Percentiles rank a stretch among this genome's conserved stretches.
Evolutionary conservation across 2,113 vertebrate species (phyloP).

Genomic region (Anas platyrhynchos): DNA sequence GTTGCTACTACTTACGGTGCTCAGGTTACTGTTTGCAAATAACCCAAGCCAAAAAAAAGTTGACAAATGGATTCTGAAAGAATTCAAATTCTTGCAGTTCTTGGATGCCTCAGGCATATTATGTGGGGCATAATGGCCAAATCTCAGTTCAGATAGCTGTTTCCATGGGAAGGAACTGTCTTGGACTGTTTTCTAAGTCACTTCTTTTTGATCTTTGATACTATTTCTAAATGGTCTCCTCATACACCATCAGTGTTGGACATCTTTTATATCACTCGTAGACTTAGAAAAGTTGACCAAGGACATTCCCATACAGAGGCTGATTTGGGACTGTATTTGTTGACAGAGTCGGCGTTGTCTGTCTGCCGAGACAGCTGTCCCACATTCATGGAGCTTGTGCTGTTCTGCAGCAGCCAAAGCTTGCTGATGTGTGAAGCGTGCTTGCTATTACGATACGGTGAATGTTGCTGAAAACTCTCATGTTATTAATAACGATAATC

Average conservation of each 20-base stretch:
- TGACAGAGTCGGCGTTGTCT: neutral
- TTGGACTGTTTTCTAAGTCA: neutral
- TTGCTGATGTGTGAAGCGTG: neutral
- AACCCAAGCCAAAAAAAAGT: neutral
- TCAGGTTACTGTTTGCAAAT: neutral
- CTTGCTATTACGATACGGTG: neutral
- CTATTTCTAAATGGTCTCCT: neutral
- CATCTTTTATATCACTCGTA: neutral
- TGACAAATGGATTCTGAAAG: neutral
- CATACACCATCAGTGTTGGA: neutral
- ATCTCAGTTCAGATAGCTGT: neutral
- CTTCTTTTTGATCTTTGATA: neutral
- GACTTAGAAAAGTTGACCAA: neutral
- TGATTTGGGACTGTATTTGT: neutral
- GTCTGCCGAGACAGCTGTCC: neutral
- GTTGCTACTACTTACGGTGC: neutral
- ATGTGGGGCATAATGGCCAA: neutral
- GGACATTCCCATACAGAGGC: neutral
- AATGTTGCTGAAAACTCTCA: neutral
- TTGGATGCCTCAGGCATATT: neutral
- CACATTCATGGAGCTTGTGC: neutral
- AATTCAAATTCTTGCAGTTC: neutral
- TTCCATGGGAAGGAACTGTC: neutral
- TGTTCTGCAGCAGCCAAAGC: neutral
- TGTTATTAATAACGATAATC: neutral